Percentiles rank a stretch among this genome's conserved stretches.
Evolutionary conservation across 2,113 vertebrate genomes (phyloP).

Genomic region (Sebastes fasciatus): DNA sequence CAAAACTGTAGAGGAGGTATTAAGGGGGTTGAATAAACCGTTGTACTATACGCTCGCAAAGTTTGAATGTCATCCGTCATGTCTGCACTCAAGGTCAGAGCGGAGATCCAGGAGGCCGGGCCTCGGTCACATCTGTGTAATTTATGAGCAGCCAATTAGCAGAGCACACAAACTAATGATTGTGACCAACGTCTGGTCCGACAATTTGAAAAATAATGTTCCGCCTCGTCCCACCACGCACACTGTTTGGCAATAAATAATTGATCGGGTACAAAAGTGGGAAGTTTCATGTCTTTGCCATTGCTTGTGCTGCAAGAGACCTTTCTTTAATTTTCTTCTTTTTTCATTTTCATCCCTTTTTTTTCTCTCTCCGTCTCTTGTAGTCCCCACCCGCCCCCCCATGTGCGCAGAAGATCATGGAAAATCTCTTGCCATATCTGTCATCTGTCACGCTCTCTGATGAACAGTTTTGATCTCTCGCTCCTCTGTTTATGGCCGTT

Average conservation of each 20-base stretch:
- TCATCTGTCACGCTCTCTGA: slow-evolving; percentile 82
- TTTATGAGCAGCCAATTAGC: slow-evolving; percentile 75
- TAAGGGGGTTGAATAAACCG: too few relatives aligned
- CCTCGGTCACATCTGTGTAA: slow-evolving; percentile 62
- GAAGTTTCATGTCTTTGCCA: slow-evolving; percentile 8
- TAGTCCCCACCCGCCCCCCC: slow-evolving; percentile 18
- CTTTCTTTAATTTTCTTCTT: slow-evolving; percentile 57
- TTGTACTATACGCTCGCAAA: slow-evolving; percentile 1
- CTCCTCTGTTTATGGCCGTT: slow-evolving; percentile 82
- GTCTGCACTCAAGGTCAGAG: slow-evolving; percentile 37
- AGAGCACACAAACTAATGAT: slow-evolving; percentile 73
- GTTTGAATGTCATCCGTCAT: slow-evolving; percentile 41
- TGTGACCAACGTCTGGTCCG: slow-evolving; percentile 56
- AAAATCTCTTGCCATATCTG: slow-evolving; percentile 82
- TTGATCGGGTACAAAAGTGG: slow-evolving; percentile 62
- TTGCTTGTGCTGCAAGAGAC: slow-evolving; percentile 32
- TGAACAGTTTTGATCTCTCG: slow-evolving; percentile 82
- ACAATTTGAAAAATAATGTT: slow-evolving; percentile 56
- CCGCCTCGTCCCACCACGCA: slow-evolving; percentile 47
- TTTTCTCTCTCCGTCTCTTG: slow-evolving; percentile 47
- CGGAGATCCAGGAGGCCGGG: slow-evolving; percentile 3
- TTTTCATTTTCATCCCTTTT: slow-evolving; percentile 29
- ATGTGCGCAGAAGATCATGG: slow-evolving; percentile 72
- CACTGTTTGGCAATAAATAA: slow-evolving; percentile 69
- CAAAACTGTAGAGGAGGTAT: too few relatives aligned